Percentiles rank a stretch among this genome's conserved stretches.
Evolutionary conservation across 2,888 invertebrate species (phyloP).

Genomic region (Melanchra persicariae): DNA sequence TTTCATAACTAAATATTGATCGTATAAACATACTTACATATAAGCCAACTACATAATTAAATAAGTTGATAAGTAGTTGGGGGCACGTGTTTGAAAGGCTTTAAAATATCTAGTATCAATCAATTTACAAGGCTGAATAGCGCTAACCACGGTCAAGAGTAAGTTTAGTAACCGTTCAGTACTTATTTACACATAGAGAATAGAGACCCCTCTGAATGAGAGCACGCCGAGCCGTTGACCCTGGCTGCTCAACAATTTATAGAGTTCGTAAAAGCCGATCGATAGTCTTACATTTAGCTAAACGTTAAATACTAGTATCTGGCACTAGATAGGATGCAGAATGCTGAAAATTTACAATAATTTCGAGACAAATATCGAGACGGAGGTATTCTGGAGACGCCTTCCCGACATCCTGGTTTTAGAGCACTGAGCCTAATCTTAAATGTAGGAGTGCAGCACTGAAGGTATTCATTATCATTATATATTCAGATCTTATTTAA

Average conservation of each 20-base stretch:
- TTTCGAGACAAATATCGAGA: background rate
- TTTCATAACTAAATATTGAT: background rate
- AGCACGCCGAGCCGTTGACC: constrained; percentile 21
- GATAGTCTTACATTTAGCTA: background rate
- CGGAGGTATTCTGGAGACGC: too few species aligned
- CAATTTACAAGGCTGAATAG: constrained; percentile 28
- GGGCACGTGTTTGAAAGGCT: constrained; percentile 30
- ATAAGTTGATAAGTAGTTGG: background rate
- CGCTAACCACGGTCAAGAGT: constrained; percentile 45
- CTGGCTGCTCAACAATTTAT: background rate
- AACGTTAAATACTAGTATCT: background rate
- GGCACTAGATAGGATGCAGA: background rate
- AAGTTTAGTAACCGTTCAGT: constrained; percentile 26
- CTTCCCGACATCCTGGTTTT: background rate
- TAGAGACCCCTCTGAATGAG: constrained; percentile 18
- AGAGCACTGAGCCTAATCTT: background rate
- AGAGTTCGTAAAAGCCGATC: background rate
- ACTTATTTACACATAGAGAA: constrained; percentile 19
- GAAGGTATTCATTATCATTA: background rate
- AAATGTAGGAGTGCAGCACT: background rate
- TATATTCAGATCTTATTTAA: too few species aligned
- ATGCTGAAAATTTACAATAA: background rate
- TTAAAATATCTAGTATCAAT: constrained; percentile 27
- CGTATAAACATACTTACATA: background rate
- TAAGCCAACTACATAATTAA: background rate